Evolutionary conservation across 2,113 vertebrate genomes (phyloP).

Genomic region (Ifrita kowaldi): DNA sequence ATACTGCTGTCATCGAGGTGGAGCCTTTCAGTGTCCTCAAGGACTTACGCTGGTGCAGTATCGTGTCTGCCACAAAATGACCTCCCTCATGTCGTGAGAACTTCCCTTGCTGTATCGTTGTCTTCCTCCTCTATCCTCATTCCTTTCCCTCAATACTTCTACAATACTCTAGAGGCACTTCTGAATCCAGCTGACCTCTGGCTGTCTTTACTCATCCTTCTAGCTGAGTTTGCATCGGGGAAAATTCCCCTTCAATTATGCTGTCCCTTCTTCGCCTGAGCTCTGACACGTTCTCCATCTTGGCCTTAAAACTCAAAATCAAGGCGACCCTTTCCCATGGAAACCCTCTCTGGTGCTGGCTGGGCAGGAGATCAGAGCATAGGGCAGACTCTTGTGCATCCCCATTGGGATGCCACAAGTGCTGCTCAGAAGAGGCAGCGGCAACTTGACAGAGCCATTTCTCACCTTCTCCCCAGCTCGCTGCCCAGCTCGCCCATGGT

Average conservation of each 20-base stretch:
- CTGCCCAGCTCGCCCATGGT: not conserved
- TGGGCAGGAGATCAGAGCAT: not conserved
- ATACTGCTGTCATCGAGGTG: not conserved
- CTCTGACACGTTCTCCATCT: not conserved
- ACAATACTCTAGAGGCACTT: not conserved
- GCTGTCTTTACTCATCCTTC: not conserved
- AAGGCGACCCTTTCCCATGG: not conserved
- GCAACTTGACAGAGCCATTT: not conserved
- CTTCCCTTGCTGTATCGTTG: not conserved
- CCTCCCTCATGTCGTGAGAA: not conserved
- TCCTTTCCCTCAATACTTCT: not conserved
- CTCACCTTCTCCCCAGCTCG: not conserved
- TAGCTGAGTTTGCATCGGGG: not conserved
- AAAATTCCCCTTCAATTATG: not conserved
- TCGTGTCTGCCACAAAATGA: not conserved
- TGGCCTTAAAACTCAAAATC: not conserved
- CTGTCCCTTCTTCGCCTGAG: not conserved
- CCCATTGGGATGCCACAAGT: accelerated
- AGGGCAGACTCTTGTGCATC: not conserved
- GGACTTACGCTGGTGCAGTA: accelerated
- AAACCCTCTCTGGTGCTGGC: not conserved
- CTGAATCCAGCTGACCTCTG: not conserved
- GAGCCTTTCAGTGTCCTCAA: not conserved
- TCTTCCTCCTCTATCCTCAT: not conserved
- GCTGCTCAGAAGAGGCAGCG: accelerated